Conservation (phyloP, 2,888 invertebrate species). For the Choreutis nemorana region DNA sequence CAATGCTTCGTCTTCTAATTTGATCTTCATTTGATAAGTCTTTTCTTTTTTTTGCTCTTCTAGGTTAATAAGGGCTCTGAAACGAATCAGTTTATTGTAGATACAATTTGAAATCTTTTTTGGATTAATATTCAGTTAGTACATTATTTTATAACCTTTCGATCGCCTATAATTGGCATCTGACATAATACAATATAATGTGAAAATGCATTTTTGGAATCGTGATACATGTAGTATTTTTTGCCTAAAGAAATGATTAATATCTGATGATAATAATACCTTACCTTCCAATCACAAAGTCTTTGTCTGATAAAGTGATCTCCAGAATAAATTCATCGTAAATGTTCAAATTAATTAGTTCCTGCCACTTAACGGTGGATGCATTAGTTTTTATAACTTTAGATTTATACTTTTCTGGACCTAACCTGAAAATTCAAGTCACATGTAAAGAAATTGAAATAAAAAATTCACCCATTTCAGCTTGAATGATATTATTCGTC, state of each 20-base stretch:
- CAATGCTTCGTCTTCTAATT: slow-evolving; percentile 79
- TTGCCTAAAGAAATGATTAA: too few species aligned
- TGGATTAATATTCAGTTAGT: too few species aligned
- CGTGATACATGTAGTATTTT: too few species aligned
- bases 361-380: slow-evolving; percentile 80
- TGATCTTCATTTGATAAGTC: slow-evolving; percentile 85
- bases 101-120: too few species aligned
- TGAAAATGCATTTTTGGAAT: background rate
- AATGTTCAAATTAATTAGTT: slow-evolving; percentile 92
- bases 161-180: too few species aligned
- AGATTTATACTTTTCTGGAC: slow-evolving; percentile 94
- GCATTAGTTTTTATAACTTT: slow-evolving; percentile 73
- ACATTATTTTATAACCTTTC: too few species aligned
- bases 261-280: too few species aligned
- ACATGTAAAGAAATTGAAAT: too few species aligned
- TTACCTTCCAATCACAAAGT: slow-evolving; percentile 65
- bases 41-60: slow-evolving; percentile 81
- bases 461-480: too few species aligned
- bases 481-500: too few species aligned
- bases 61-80: slow-evolving; percentile 76
- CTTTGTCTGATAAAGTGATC: slow-evolving; percentile 86
- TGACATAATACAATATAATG: background rate
- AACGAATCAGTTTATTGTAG: too few species aligned
- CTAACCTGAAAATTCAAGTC: slow-evolving; percentile 77
- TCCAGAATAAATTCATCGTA: slow-evolving; percentile 90